These are phyloP conservation scores for Tethea ocularis DNA, from an alignment of 2,888 invertebrate species.

Conservation along the genomic window DNA sequence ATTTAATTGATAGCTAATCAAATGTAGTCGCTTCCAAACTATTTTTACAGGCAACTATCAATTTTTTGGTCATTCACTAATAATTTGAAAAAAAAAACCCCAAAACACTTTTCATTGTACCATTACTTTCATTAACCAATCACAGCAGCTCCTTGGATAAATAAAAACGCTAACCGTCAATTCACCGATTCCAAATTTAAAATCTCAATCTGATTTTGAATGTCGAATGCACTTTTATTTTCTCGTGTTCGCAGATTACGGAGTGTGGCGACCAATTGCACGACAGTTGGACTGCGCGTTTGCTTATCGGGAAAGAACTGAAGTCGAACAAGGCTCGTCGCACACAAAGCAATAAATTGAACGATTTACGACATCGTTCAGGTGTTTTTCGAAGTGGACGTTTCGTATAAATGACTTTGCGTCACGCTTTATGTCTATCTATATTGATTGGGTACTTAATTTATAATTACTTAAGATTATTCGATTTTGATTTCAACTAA, in stretches of 20 bases:
- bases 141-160: not conserved
- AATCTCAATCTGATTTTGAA: not conserved
- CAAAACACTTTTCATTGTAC: not conserved
- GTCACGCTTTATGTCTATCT: slow-evolving; percentile 12
- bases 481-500: too few species aligned
- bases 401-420: slow-evolving; percentile 14
- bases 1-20: not conserved
- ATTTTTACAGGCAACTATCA: too few species aligned
- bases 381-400: slow-evolving; percentile 32
- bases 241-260: slow-evolving; percentile 9
- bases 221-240: not conserved
- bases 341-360: slow-evolving; percentile 51
- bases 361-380: slow-evolving; percentile 46
- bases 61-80: too few species aligned
- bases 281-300: slow-evolving; percentile 50
- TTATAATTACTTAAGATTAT: slow-evolving; percentile 1
- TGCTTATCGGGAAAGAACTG: slow-evolving; percentile 43
- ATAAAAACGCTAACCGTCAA: not conserved
- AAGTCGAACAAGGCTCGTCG: slow-evolving; percentile 47
- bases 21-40: too few species aligned
- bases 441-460: slow-evolving; percentile 5
- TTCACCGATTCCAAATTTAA: not conserved
- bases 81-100: too few species aligned
- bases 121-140: not conserved
- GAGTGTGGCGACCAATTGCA: slow-evolving; percentile 42